Percentiles rank a stretch among this genome's conserved stretches.
phyloP scores from a whole-genome alignment of 2,113 vertebrate species.

The Leiothrix lutea region DNA sequence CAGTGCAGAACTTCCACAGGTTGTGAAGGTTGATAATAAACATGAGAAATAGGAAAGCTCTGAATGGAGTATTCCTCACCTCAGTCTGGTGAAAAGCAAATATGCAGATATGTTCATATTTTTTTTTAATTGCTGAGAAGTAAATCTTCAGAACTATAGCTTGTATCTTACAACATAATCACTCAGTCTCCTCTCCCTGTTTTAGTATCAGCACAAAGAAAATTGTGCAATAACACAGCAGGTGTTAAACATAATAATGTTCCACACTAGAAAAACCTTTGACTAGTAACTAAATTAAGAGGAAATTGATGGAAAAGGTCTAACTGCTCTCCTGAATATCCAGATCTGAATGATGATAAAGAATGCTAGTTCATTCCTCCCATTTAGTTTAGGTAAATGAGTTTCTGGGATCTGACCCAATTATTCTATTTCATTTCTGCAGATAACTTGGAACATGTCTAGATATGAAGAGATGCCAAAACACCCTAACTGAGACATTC shows the following conservation, averaged over 20 bases:
- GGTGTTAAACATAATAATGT: slow-evolving; percentile 19
- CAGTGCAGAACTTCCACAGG: neutral
- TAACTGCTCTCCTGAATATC: slow-evolving; percentile 5
- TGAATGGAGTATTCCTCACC: neutral
- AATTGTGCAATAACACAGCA: slow-evolving; percentile 32
- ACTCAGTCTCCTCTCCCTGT: neutral
- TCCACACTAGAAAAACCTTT: slow-evolving; percentile 26
- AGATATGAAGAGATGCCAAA: neutral
- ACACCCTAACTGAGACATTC: neutral
- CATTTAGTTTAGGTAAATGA: slow-evolving; percentile 23
- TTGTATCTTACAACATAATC: slow-evolving; percentile 10
- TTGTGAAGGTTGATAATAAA: neutral
- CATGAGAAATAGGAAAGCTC: neutral
- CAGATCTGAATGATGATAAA: neutral
- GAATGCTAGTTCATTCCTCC: neutral
- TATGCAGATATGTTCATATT: neutral
- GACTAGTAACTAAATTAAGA: slow-evolving; percentile 31
- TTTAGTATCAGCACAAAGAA: slow-evolving; percentile 47
- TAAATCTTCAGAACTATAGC: slow-evolving; percentile 10
- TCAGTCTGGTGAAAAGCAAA: neutral
- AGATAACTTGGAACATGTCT: slow-evolving; percentile 21
- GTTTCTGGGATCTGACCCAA: slow-evolving; percentile 2
- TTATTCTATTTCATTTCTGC: slow-evolving; percentile 31
- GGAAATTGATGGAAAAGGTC: neutral
- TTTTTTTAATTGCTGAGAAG: neutral